Evolutionary conservation across 2,888 invertebrate genomes (phyloP).

Genomic region (Lasioglossum lativentre): DNA sequence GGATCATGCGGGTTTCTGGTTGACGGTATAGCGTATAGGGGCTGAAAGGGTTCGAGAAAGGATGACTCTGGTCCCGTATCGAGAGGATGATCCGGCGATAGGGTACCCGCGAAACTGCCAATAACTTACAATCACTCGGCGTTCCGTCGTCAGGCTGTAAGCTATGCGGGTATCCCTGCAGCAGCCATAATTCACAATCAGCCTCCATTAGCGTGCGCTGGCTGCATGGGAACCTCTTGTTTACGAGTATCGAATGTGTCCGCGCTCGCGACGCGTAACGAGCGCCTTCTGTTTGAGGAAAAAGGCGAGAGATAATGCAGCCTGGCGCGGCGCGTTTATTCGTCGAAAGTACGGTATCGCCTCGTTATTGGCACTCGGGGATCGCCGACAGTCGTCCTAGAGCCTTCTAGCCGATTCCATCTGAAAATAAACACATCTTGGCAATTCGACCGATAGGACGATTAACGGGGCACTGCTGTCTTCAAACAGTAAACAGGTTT

Average conservation of each 20-base stretch:
- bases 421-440: not conserved
- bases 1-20: not conserved
- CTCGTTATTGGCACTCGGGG: not conserved
- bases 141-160: constrained; percentile 41
- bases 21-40: not conserved
- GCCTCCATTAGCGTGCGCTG: constrained; percentile 42
- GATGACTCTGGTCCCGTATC: not conserved
- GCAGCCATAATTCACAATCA: constrained; percentile 57
- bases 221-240: constrained; percentile 47
- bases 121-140: constrained; percentile 57
- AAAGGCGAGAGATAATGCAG: not conserved
- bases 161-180: constrained; percentile 44
- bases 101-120: constrained; percentile 43
- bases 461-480: too few species aligned
- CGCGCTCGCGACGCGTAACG: constrained; percentile 10
- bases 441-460: too few species aligned
- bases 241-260: constrained; percentile 33
- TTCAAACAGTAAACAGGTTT: too few species aligned
- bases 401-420: not conserved
- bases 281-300: not conserved
- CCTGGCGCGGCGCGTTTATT: not conserved
- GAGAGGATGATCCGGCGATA: not conserved
- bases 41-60: not conserved
- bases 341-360: not conserved
- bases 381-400: not conserved